Conservation (phyloP, 23 tunicate species). For the Botrylloides violaceus region DNA sequence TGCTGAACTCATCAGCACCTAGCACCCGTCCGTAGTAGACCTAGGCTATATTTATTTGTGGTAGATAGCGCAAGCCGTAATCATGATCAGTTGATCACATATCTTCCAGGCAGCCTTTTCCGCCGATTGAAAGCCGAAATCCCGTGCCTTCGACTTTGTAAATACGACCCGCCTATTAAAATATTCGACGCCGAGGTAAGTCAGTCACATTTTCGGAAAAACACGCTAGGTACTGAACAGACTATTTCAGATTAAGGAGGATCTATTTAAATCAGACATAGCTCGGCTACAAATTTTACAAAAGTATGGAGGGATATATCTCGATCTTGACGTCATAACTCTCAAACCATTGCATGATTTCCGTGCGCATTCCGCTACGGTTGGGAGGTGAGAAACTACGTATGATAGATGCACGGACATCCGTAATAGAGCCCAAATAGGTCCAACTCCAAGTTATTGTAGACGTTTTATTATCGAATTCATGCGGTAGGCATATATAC, state of each 20-base stretch:
- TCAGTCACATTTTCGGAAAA: neutral
- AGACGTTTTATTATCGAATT: too few relatives aligned
- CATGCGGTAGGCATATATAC: too few relatives aligned
- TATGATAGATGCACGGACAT: neutral
- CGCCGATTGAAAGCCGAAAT: conserved; percentile 29
- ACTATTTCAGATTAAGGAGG: conserved; percentile 13
- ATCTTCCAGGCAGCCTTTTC: conserved; percentile 22
- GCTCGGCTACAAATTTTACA: conserved; percentile 38
- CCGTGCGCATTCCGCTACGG: conserved; percentile 35
- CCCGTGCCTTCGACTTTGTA: conserved; percentile 26
- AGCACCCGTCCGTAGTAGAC: too few relatives aligned
- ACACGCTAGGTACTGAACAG: neutral
- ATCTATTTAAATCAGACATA: conserved; percentile 34
- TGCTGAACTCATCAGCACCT: too few relatives aligned
- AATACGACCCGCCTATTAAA: conserved; percentile 9
- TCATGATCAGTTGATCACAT: neutral
- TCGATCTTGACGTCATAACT: conserved; percentile 53
- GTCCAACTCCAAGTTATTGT: too few relatives aligned
- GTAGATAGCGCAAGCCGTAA: too few relatives aligned
- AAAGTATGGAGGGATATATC: conserved; percentile 47
- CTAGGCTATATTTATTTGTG: too few relatives aligned
- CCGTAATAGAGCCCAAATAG: too few relatives aligned
- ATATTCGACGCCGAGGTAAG: conserved; percentile 24
- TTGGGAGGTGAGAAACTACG: conserved; percentile 35
- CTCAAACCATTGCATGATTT: conserved; percentile 39